Conservation (phyloP, 1,140 invertebrate species). For the Pseudoatta argentina region DNA sequence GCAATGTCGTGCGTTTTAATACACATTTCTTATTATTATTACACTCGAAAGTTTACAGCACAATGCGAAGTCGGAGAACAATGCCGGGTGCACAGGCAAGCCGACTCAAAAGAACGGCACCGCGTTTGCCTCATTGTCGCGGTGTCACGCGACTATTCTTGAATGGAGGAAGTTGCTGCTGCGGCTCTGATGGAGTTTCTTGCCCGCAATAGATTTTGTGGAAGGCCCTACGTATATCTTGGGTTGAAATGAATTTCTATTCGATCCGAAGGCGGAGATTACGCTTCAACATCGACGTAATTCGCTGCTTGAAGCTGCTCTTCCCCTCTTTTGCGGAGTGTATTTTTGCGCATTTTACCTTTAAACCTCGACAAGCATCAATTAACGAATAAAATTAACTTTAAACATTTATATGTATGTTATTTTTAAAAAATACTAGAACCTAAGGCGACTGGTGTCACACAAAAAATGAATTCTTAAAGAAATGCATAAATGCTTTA, state of each 20-base stretch:
- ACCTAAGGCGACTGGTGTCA: background rate
- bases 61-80: slow-evolving; percentile 66
- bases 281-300: slow-evolving; percentile 36
- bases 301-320: background rate
- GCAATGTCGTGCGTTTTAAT: slow-evolving; percentile 46
- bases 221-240: slow-evolving; percentile 24
- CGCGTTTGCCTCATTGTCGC: slow-evolving; percentile 67
- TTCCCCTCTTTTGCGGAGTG: background rate
- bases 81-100: slow-evolving; percentile 44
- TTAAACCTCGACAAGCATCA: background rate
- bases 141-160: slow-evolving; percentile 64
- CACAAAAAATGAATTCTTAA: too few species aligned
- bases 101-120: slow-evolving; percentile 61
- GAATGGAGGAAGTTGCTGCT: slow-evolving; percentile 47
- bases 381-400: background rate
- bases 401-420: background rate
- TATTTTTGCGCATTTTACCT: background rate
- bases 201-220: slow-evolving; percentile 59
- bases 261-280: slow-evolving; percentile 53
- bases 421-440: background rate
- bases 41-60: slow-evolving; percentile 61
- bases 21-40: slow-evolving; percentile 67
- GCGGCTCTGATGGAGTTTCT: slow-evolving; percentile 55
- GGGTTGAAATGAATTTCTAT: slow-evolving; percentile 58
- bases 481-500: too few species aligned